Conservation (phyloP, 2,797 vertebrate species). For the Molossus molossus region DNA sequence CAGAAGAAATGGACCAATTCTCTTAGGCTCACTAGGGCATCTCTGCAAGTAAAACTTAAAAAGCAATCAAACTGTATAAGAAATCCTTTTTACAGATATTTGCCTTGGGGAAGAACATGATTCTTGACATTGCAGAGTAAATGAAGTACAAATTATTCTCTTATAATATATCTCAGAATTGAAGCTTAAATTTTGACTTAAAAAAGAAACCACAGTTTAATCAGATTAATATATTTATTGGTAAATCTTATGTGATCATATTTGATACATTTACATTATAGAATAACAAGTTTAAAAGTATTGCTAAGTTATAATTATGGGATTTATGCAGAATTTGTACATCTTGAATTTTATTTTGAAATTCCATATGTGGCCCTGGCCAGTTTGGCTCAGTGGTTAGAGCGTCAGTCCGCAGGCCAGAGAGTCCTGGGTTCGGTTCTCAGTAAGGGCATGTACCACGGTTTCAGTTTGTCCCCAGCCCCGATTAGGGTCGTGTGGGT, state of each 20-base stretch:
- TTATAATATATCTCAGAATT: constrained; percentile 80
- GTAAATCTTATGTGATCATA: constrained; percentile 75
- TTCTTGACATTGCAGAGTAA: constrained; percentile 90
- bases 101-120: constrained; percentile 87
- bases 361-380: constrained; percentile 69
- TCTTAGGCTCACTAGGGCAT: constrained; percentile 88
- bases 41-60: constrained; percentile 91
- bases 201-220: constrained; percentile 78
- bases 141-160: constrained; percentile 90
- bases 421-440: no score
- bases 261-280: constrained; percentile 78
- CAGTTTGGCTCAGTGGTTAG: no score
- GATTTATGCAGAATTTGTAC: constrained; percentile 79
- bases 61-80: constrained; percentile 91
- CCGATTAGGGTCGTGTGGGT: no score
- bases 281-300: constrained; percentile 85
- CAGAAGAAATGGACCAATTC: constrained; percentile 88
- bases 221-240: constrained; percentile 81
- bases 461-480: no score
- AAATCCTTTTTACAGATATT: constrained; percentile 90
- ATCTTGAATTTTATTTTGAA: constrained; percentile 80
- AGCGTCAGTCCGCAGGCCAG: no score
- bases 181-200: constrained; percentile 76
- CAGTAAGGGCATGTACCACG: no score
- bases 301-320: constrained; percentile 84